These are phyloP conservation scores for Stenolophus ochropezus DNA, from an alignment of 2,888 invertebrate genomes.

Conservation along the genomic window DNA sequence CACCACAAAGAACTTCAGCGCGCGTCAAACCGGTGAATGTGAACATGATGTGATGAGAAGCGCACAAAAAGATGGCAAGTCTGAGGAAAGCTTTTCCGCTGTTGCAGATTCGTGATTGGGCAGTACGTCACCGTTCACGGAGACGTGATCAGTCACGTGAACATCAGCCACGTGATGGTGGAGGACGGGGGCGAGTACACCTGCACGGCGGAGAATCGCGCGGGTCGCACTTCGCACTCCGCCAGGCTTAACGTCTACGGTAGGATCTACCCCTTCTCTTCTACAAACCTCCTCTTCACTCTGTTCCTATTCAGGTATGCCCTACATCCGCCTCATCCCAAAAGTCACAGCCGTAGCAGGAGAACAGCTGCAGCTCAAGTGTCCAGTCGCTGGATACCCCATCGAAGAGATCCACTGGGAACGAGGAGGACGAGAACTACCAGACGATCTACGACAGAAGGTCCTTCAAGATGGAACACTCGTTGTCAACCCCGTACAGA, in stretches of 20 bases:
- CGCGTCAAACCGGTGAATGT: conserved; percentile 22
- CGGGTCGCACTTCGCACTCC: conserved; percentile 83
- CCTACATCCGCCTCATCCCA: conserved; percentile 85
- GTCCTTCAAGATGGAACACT: conserved; percentile 84
- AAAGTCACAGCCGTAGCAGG: conserved; percentile 89
- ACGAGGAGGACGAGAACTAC: conserved; percentile 82
- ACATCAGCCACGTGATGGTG: conserved; percentile 85
- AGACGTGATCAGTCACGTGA: conserved; percentile 89
- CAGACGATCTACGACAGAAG: conserved; percentile 86
- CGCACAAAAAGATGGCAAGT: neutral
- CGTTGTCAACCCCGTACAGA: conserved; percentile 84
- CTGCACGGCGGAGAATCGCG: conserved; percentile 85
- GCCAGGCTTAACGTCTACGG: conserved; percentile 88
- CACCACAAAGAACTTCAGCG: conserved; percentile 12
- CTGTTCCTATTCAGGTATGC: conserved; percentile 77
- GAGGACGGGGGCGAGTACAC: conserved; percentile 89
- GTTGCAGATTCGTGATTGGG: conserved; percentile 82
- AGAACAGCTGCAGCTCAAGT: conserved; percentile 83
- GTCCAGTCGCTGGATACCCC: conserved; percentile 89
- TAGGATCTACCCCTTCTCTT: conserved; percentile 68
- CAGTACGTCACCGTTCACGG: conserved; percentile 86
- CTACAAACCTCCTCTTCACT: neutral
- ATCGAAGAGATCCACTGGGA: conserved; percentile 89
- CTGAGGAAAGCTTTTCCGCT: conserved; percentile 53
- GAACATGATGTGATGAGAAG: conserved; percentile 1